phyloP scores from a whole-genome alignment of 2,113 vertebrate genomes.

The Suncus etruscus region DNA sequence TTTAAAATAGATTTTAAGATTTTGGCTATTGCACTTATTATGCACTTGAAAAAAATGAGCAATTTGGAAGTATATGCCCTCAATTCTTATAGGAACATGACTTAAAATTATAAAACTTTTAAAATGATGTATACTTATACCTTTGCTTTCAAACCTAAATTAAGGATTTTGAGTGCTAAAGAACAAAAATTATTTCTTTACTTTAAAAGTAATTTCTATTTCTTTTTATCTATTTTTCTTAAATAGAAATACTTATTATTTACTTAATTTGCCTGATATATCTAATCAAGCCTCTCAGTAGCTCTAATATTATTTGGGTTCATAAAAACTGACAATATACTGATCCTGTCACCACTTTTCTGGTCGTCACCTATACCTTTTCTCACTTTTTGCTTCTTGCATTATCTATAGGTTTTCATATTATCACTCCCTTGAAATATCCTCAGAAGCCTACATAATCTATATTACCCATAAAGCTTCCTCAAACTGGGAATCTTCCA shows the following conservation, averaged over 20 bases:
- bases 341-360: background rate
- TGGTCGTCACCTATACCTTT: background rate
- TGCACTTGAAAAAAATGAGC: background rate
- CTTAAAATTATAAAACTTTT: background rate
- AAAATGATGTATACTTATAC: background rate
- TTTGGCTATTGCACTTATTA: background rate
- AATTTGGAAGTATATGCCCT: background rate
- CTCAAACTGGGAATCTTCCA: background rate
- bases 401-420: background rate
- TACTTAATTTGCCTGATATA: background rate
- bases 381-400: background rate
- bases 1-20: background rate
- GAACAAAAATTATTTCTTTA: background rate
- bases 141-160: background rate
- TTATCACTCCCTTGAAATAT: slow-evolving; percentile 36
- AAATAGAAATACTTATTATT: background rate
- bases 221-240: background rate
- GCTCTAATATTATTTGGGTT: background rate
- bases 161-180: background rate
- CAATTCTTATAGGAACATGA: background rate
- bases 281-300: background rate
- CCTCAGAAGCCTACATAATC: background rate
- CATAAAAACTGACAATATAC: background rate
- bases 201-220: background rate
- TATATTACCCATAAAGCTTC: slow-evolving; percentile 36